Percentiles rank a stretch among this genome's conserved stretches.
Evolutionary conservation across 2,113 vertebrate genomes (phyloP).

Genomic region (Zapus hudsonius): DNA sequence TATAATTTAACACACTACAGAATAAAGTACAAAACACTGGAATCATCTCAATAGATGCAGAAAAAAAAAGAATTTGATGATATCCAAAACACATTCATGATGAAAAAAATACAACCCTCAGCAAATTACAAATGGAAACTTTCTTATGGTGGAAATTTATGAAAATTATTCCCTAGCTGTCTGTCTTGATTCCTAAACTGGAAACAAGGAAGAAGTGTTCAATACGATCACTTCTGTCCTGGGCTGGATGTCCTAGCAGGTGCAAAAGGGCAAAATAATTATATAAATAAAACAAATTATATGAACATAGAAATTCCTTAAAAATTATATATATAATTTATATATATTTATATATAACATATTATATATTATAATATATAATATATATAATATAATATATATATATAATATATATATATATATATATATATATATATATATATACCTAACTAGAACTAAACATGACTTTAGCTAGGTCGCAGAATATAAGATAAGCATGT

Average conservation of each 20-base stretch:
- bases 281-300: not conserved
- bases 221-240: not conserved
- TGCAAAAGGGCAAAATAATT: not conserved
- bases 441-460: not conserved
- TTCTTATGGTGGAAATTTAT: not conserved
- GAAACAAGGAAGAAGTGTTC: not conserved
- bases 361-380: too few species aligned
- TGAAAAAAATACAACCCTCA: not conserved
- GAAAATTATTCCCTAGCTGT: not conserved
- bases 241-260: not conserved
- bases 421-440: too few species aligned
- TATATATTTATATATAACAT: too few species aligned
- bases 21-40: not conserved
- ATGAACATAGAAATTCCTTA: not conserved
- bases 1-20: not conserved
- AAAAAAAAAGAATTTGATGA: not conserved
- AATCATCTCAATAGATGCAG: not conserved
- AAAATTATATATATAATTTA: too few species aligned
- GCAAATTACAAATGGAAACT: not conserved
- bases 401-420: too few species aligned
- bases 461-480: slow-evolving; percentile 15
- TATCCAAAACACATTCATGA: not conserved
- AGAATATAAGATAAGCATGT: not conserved
- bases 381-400: too few species aligned
- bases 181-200: not conserved